Evolutionary conservation across 2,113 vertebrate genomes (phyloP).

Genomic region (Columbina picui): DNA sequence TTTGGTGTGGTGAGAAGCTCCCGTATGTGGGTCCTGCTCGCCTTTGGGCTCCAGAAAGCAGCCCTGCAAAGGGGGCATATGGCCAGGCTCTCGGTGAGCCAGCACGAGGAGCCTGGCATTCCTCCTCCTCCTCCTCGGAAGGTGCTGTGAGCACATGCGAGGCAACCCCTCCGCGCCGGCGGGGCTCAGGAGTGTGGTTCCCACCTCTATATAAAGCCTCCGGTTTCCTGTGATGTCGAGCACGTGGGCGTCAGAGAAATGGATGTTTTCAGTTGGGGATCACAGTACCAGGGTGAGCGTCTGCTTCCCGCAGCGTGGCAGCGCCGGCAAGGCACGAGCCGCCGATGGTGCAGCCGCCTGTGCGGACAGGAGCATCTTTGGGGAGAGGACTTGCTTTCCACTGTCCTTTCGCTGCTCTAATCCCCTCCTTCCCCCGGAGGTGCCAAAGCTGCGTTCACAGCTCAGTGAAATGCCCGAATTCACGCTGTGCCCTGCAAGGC

Average conservation of each 20-base stretch:
- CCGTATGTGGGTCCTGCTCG: fast-evolving
- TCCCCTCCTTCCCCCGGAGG: no score
- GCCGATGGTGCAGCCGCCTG: not conserved
- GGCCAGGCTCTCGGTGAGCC: fast-evolving
- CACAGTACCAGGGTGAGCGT: not conserved
- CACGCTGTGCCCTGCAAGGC: fast-evolving
- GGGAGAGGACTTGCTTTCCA: not conserved
- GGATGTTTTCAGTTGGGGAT: slow-evolving; percentile 29
- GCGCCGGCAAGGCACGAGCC: not conserved
- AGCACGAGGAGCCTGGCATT: not conserved
- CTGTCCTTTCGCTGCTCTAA: not conserved
- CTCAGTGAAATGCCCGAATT: fast-evolving
- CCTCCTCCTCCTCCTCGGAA: not conserved
- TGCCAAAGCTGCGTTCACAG: not conserved
- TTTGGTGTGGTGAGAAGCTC: fast-evolving
- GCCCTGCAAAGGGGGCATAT: no score
- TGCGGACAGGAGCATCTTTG: fast-evolving
- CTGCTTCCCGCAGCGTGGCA: not conserved
- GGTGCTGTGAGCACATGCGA: not conserved
- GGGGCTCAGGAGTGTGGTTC: not conserved
- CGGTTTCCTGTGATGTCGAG: not conserved
- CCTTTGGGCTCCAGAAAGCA: not conserved
- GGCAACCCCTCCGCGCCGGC: slow-evolving; percentile 4
- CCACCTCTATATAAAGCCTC: slow-evolving; percentile 25
- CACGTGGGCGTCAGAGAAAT: not conserved